Evolutionary conservation across 2,113 vertebrate genomes (phyloP).

Genomic region (Upupa epops): DNA sequence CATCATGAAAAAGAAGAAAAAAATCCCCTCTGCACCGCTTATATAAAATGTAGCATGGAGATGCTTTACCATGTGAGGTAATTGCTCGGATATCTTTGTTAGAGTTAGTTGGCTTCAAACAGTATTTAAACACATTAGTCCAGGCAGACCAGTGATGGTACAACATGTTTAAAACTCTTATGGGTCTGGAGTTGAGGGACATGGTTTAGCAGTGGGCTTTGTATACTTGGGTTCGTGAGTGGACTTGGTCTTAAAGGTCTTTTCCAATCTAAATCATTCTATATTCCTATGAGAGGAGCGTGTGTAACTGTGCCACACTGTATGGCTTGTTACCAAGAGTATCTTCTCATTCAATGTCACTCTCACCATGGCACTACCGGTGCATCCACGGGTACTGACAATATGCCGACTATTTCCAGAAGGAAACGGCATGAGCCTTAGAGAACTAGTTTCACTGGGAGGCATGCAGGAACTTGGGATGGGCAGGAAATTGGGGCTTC

Average conservation of each 20-base stretch:
- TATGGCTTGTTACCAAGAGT: neutral
- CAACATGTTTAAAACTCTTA: no score
- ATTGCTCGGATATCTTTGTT: neutral
- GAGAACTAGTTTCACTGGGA: neutral
- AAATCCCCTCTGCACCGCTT: accelerated
- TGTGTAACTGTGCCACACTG: neutral
- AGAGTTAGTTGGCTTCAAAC: neutral
- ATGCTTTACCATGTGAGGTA: neutral
- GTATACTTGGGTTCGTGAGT: no score
- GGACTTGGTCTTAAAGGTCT: no score
- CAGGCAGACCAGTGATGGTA: neutral
- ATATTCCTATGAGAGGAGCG: neutral
- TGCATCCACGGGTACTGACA: accelerated
- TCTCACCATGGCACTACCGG: accelerated
- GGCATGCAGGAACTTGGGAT: accelerated
- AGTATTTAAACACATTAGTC: accelerated
- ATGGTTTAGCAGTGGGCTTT: no score
- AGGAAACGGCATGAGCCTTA: accelerated
- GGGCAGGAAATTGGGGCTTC: accelerated
- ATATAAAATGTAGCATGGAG: accelerated
- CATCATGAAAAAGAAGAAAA: neutral
- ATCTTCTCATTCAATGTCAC: accelerated
- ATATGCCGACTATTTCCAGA: accelerated
- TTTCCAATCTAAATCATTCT: no score
- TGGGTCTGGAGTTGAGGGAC: no score